phyloP scores from a whole-genome alignment of 30 jellyfish, hydroid and myxozoan species.

The Catostylus mosaicus region DNA sequence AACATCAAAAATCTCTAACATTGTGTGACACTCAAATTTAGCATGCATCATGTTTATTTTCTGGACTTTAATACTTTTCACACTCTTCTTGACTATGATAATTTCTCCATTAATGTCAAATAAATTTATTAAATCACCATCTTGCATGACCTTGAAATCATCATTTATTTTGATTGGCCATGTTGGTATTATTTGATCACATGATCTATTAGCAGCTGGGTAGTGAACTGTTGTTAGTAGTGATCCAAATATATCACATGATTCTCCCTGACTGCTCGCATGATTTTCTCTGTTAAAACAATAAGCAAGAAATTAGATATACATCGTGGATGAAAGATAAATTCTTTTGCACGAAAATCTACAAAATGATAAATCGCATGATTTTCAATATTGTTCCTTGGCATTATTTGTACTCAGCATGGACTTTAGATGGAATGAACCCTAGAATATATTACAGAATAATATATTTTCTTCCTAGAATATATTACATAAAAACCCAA shows the following conservation, averaged over 20 bases:
- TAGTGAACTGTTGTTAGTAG: background rate
- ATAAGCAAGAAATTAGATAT: no score
- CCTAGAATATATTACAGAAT: no score
- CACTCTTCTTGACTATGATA: background rate
- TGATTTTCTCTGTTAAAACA: background rate
- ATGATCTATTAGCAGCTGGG: no score
- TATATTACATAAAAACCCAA: no score
- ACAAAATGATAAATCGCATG: no score
- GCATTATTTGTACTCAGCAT: no score
- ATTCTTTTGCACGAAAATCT: no score
- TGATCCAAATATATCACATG: conserved; percentile 12
- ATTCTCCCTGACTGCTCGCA: background rate
- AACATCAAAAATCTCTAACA: background rate
- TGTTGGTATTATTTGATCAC: background rate
- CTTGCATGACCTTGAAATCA: background rate
- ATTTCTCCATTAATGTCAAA: background rate
- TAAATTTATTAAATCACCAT: background rate
- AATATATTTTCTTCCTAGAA: no score
- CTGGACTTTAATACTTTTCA: background rate
- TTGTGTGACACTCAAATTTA: background rate
- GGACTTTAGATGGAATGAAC: no score
- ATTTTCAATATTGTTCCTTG: no score
- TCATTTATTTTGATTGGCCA: background rate
- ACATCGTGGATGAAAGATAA: no score
- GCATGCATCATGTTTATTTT: background rate